Conservation (phyloP, 2,113 vertebrate species). For the Myotis lucifugus region DNA sequence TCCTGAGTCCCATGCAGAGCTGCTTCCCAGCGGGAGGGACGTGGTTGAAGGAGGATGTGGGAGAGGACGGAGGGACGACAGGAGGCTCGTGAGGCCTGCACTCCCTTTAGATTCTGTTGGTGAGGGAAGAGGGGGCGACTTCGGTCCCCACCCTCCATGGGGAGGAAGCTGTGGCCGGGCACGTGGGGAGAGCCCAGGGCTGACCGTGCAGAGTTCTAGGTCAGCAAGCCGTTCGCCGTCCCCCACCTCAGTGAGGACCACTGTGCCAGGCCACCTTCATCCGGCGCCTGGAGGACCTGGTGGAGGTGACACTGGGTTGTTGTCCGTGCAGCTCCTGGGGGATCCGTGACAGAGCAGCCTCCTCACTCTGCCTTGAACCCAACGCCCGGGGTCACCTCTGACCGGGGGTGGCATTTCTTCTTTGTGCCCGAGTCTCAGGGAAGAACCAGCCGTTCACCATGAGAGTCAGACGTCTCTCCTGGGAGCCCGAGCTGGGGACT, state of each 20-base stretch:
- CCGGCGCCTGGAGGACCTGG: rapidly evolving
- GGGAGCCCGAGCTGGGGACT: not conserved
- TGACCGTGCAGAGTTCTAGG: not conserved
- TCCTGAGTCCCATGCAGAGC: not conserved
- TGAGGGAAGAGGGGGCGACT: not conserved
- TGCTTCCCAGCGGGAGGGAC: not conserved
- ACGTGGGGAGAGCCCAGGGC: not conserved
- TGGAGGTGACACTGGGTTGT: not conserved
- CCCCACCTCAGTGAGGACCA: too few relatives aligned
- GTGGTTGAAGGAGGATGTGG: rapidly evolving
- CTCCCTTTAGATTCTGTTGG: rapidly evolving
- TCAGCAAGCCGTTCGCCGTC: rapidly evolving
- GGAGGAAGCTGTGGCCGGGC: not conserved
- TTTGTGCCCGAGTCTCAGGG: not conserved
- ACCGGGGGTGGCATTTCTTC: not conserved
- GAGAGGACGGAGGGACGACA: rapidly evolving
- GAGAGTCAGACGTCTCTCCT: not conserved
- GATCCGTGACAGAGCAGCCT: not conserved
- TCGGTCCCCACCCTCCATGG: not conserved
- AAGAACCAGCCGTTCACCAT: not conserved
- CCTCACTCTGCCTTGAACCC: not conserved
- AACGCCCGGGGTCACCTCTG: not conserved
- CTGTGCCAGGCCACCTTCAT: too few relatives aligned
- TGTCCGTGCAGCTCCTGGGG: not conserved
- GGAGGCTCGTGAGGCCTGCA: not conserved